These are phyloP conservation scores for Galbula dea DNA, from an alignment of 2,113 vertebrate genomes.

Conservation along the genomic window DNA sequence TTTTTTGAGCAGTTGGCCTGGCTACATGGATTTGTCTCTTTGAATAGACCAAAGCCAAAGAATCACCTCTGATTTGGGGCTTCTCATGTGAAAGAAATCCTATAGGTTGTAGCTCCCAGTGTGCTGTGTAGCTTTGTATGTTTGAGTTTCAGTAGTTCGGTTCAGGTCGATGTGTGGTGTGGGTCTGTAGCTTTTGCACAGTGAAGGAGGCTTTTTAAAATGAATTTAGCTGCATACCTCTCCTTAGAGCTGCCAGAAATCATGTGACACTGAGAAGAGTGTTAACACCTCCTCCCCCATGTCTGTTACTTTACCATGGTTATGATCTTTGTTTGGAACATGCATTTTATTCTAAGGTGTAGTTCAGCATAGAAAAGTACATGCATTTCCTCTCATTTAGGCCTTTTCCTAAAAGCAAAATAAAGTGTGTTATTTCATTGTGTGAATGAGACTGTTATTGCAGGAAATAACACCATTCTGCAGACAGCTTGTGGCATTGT, in stretches of 20 bases:
- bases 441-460: background rate
- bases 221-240: background rate
- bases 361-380: background rate
- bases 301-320: background rate
- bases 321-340: background rate
- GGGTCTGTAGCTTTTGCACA: background rate
- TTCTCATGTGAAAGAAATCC: background rate
- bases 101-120: background rate
- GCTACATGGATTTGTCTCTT: background rate
- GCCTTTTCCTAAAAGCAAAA: background rate
- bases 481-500: background rate
- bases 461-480: constrained; percentile 25
- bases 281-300: background rate
- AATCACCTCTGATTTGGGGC: background rate
- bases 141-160: background rate
- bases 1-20: background rate
- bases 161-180: background rate
- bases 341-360: background rate
- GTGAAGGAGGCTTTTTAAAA: background rate
- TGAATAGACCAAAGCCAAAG: background rate
- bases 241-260: background rate
- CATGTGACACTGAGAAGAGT: background rate
- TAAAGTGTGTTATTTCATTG: background rate
- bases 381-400: background rate
- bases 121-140: background rate